Percentiles rank a stretch among this genome's conserved stretches.
Conservation (phyloP, 1,140 invertebrate species). For the Magallana angulata region DNA sequence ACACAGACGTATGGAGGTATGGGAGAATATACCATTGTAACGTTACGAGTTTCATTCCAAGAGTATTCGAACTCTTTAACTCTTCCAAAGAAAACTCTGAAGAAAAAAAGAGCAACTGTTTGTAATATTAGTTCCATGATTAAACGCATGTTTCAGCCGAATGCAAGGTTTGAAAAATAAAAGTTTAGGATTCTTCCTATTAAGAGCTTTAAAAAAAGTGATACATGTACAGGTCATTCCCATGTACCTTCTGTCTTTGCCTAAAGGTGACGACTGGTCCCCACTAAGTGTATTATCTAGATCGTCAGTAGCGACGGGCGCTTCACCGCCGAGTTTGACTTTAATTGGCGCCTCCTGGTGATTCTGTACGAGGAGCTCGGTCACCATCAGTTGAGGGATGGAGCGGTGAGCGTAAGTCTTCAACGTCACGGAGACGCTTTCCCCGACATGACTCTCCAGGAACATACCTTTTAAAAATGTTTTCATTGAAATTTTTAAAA, state of each 20-base stretch:
- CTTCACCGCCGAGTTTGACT: constrained; percentile 56
- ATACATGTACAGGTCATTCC: too few relatives aligned
- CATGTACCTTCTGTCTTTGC: not conserved
- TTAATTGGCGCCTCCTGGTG: constrained; percentile 43
- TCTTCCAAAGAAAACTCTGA: constrained; percentile 18
- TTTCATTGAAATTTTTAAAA: not conserved
- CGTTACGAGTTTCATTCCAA: constrained; percentile 58
- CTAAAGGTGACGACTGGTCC: not conserved
- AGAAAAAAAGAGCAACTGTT: not conserved
- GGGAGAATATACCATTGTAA: constrained; percentile 63
- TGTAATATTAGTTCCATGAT: not conserved
- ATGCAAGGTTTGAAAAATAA: too few relatives aligned
- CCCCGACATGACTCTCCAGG: constrained; percentile 57
- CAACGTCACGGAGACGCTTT: constrained; percentile 57
- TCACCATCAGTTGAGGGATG: constrained; percentile 67
- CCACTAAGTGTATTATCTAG: not conserved
- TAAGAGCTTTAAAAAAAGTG: too few relatives aligned
- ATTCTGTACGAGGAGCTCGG: constrained; percentile 64
- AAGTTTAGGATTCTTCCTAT: too few relatives aligned
- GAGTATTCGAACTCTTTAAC: constrained; percentile 17
- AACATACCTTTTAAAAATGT: constrained; percentile 68
- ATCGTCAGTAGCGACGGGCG: constrained; percentile 53
- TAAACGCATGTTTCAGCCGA: too few relatives aligned
- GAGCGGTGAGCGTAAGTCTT: constrained; percentile 72
- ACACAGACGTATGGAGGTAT: constrained; percentile 51